Base-by-base conservation (phyloP, 2,797 vertebrate species). In the Furcifer pardalis region DNA sequence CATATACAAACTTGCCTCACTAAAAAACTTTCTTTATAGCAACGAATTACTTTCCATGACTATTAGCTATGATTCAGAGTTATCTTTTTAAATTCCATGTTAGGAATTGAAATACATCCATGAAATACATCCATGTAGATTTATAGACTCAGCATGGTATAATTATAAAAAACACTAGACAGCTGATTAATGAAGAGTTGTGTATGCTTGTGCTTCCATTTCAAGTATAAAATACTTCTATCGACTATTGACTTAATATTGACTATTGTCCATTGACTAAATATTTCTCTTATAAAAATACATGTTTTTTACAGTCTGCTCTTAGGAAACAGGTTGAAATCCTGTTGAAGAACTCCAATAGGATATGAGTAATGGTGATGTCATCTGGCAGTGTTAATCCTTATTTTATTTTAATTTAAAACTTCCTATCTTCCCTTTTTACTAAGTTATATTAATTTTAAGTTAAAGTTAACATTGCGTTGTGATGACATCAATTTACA, bases 1-100 rank as follows among this genome's bases (percentile, higher is more conserved):
- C 90, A 89, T 89, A 88, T 89, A 90, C 85, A 90, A 88, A 93
- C 94, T 91, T 92, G 72, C 73, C 84, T 88, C 83, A 0, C 59
- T 92, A 60, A 84, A 84, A 0, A 87, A 92, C 85, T 93, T 94
- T 91, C 80, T 49, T n/a, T 72, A 85, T 66, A 65, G 4, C 88
- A 77, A 89, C 12, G 73, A 88, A 86, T 88, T 91, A 91, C 35
- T 65, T 92, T 84, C 87, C 49, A 30, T 88, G 81, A 83, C 35
- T 30, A 59, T 83, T 59, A 12, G 88, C 92, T 88, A 68, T 82
- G 77, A 91, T 88, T 90, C 88, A 82, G 59, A 81, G 83, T 85
- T 91, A 44, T 15, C 12, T 84, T 90, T 77, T 73, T 87, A 77
- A 82, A 66, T 69, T 25, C 3, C 5, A 87, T 86, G 0, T 77